Base-by-base conservation (phyloP, 64 coral and sea anemone genomes). In the Montipora capricornis region DNA sequence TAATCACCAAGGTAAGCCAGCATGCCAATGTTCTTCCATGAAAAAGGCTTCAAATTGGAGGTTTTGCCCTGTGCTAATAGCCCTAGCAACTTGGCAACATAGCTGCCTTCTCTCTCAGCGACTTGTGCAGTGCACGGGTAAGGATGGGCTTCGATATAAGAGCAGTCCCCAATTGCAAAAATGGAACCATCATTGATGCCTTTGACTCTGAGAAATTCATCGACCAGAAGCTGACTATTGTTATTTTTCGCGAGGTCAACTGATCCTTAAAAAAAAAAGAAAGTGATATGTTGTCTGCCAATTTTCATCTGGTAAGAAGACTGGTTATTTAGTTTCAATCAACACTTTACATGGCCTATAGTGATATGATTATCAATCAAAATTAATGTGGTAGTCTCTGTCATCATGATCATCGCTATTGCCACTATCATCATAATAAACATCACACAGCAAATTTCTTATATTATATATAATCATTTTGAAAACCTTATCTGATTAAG, bases 1-100 rank as follows among this genome's bases (percentile, higher is more conserved):
- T 99, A 99, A 45, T 93, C 95, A 12, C 98, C 98, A 14, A 99
- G 61, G 77, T 99, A 99, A 9, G 98, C 98, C 67, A 99, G 83
- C 98, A 99, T 99, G 20, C 95, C 98, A 62, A 96, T 69, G 80
- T 94, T 99, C 37, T 53, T 88, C 98, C 98, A 99, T 6, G 95
- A 94, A 60, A 99, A 99, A n/a, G 89, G 89, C 60, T 94, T 17
- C 8, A 98, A 80, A 37, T 98, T 88, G 5, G 76, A 53, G 3
- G 19, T 44, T 75, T 74, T 81, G 2, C 80, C 92, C 8, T 88
- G 49, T 3, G 84, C 84, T 69, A 92, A 83, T 4, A 92, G 84
- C 46, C 81, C 88, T 9, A 99, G 67, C 14, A 78, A 81, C 48
- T 94, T 99, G 8, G 98, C 98, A 11, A 99, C 68, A 62, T 99